A percentile compares a stretch with the other conserved stretches of the same genome.
phyloP scores from a whole-genome alignment of 2,888 invertebrate genomes.

The Drosophila prostipennis region DNA sequence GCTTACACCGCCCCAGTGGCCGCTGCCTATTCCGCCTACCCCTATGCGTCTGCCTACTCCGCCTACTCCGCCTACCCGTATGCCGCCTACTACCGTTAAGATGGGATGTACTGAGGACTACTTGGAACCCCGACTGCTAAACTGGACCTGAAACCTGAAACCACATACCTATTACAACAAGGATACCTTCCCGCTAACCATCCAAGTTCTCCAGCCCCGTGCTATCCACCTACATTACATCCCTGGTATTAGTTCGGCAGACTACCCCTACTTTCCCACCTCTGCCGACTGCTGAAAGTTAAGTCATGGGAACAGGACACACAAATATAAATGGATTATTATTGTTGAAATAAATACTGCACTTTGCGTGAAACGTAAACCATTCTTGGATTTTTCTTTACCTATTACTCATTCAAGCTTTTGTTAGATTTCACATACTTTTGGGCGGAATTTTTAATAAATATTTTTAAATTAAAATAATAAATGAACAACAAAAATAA shows the following conservation, averaged over 20 bases:
- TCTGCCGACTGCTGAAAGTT: conserved; percentile 25
- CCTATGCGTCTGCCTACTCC: conserved; percentile 81
- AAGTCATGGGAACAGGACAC: conserved; percentile 31
- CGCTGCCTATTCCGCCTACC: conserved; percentile 80
- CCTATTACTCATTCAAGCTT: not conserved
- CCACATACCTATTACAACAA: conserved; percentile 6
- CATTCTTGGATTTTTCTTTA: not conserved
- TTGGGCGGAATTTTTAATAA: conserved; percentile 9
- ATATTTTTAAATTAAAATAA: no score
- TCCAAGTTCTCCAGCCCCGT: not conserved
- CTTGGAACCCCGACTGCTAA: not conserved
- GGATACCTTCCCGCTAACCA: conserved; percentile 16
- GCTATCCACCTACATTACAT: conserved; percentile 4
- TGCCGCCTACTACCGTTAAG: conserved; percentile 80
- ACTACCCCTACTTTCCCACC: not conserved
- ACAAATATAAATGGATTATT: conserved; percentile 17
- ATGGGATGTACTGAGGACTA: no score
- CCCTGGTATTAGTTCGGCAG: conserved; percentile 38
- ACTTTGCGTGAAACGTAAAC: conserved; percentile 71
- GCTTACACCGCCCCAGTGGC: conserved; percentile 80
- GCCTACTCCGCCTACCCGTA: conserved; percentile 75
- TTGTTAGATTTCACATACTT: conserved; percentile 21
- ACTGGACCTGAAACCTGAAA: conserved; percentile 10
- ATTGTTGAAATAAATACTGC: conserved; percentile 69
- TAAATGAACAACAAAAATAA: no score